Evolutionary conservation across 2,113 vertebrate species (phyloP).

Genomic region (Podarcis cretensis): DNA sequence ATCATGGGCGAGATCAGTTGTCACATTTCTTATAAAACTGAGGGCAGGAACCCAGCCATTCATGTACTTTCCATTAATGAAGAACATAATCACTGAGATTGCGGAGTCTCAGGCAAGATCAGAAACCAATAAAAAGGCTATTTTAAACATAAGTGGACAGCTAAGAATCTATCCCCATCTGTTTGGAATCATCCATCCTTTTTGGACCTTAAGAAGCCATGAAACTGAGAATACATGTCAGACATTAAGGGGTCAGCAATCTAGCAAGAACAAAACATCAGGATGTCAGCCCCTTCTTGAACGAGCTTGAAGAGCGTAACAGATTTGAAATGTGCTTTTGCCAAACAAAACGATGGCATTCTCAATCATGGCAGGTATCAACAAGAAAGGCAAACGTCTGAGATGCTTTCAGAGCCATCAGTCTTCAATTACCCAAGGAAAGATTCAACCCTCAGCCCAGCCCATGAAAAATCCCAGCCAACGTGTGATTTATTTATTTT

Average conservation of each 20-base stretch:
- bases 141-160: conserved; percentile 9
- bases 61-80: neutral
- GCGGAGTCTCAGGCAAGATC: neutral
- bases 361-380: conserved; percentile 32
- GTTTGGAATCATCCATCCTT: conserved; percentile 58
- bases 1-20: neutral
- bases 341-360: conserved; percentile 31
- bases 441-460: neutral
- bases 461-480: neutral
- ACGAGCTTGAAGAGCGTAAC: conserved; percentile 38
- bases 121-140: conserved; percentile 23
- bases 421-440: neutral
- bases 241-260: conserved; percentile 52
- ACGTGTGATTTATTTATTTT: conserved; percentile 42
- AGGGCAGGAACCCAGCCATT: neutral
- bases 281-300: conserved; percentile 16
- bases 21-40: neutral
- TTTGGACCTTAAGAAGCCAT: conserved; percentile 40
- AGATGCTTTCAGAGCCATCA: conserved; percentile 25
- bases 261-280: conserved; percentile 44
- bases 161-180: conserved; percentile 31
- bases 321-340: conserved; percentile 26
- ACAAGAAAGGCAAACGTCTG: conserved; percentile 17
- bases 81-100: neutral
- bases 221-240: conserved; percentile 53